Conservation (phyloP, 2,113 vertebrate species). For the Centropristis striata region DNA sequence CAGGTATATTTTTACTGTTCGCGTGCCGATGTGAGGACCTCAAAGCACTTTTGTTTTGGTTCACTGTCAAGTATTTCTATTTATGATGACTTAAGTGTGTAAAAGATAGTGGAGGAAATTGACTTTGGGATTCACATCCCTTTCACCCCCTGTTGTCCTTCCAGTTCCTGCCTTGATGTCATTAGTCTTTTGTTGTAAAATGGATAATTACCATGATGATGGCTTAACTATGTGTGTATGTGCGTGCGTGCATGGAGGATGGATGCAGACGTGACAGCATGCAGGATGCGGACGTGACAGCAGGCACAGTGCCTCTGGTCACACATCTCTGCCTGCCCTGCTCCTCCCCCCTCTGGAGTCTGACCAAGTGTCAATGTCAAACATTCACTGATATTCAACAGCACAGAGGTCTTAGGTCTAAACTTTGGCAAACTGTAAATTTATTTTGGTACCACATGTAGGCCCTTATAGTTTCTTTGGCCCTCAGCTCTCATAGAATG, state of each 20-base stretch:
- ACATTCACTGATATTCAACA: background rate
- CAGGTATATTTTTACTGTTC: background rate
- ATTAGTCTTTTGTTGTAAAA: conserved; percentile 35
- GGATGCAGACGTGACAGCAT: conserved; percentile 72
- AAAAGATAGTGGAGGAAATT: background rate
- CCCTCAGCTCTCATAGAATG: too few relatives aligned
- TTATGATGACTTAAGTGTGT: background rate
- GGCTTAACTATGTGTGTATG: conserved; percentile 24
- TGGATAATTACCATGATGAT: conserved; percentile 58
- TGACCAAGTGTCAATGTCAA: background rate
- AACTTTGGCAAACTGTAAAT: background rate
- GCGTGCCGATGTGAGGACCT: background rate
- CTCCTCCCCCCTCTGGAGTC: background rate
- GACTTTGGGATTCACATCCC: conserved; percentile 21
- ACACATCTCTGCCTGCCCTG: background rate
- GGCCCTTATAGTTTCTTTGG: background rate
- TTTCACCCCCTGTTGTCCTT: conserved; percentile 18
- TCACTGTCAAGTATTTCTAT: background rate
- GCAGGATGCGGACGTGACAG: conserved; percentile 73
- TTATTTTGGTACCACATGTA: too few relatives aligned
- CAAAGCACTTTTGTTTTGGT: background rate
- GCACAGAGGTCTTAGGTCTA: background rate
- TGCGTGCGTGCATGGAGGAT: background rate
- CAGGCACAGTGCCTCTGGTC: conserved; percentile 39
- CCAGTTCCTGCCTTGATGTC: conserved; percentile 30